Base-by-base conservation (phyloP, 2,888 invertebrate genomes). In the Apodemia hepburni region DNA sequence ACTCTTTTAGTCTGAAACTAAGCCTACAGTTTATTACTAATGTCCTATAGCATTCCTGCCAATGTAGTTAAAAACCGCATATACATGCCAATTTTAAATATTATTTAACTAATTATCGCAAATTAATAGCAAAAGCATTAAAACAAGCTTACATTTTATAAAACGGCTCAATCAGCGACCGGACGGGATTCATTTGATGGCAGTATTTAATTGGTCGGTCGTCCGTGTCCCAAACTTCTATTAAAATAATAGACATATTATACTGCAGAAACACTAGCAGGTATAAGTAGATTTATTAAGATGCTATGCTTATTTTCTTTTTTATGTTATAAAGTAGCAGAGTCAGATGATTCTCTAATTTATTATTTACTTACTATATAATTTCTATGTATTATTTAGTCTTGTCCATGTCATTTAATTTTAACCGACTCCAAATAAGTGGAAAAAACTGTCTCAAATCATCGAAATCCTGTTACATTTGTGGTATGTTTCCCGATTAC, bases 141-240 rank as follows among this genome's bases (percentile, higher is more conserved):
- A 75, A 75, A 73, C 71, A 70, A 73, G 69, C 74, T 75, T 69
- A 70, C 61, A 65, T 71, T 57, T 68, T 65, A 68, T 66, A 70
- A 72, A 80, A 79, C 73, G 63, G 75, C 76, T 81, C 77, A 79
- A 81, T 82, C 81, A 82, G 75, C 68, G 73, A 79, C 78, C 75
- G 73, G 79, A 79, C 72, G 65, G 68, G 75, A 74, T 77, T 77
- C 75, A 75, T 77, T 68, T 64, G 78, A 75, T 75, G 76, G 78
- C 74, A 72, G 70, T 71, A 72, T 70, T 65, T 67, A 69, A 69
- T 72, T 75, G 73, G 76, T 73, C 71, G 71, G 60, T 68, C 60
- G 61, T 61, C 64, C 59, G 68, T 73, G 27, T n/a, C 54, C 29
- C 38, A 18, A 54, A 61, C 51, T 54, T 18, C 22, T 8, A 7